These are phyloP conservation scores for Lobophora halterata DNA, from an alignment of 2,888 invertebrate genomes.

Conservation along the genomic window DNA sequence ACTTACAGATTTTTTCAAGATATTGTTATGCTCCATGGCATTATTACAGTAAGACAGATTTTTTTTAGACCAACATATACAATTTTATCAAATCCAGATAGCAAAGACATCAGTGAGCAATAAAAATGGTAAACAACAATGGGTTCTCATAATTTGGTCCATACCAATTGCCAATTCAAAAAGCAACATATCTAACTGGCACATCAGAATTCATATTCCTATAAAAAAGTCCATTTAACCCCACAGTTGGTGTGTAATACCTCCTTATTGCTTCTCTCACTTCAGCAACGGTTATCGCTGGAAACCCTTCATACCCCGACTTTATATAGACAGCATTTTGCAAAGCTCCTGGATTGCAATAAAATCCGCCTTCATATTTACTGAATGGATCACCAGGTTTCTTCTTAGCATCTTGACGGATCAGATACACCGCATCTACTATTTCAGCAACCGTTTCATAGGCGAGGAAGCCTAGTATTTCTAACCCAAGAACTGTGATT, in stretches of 20 bases:
- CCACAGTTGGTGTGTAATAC: conserved; percentile 82
- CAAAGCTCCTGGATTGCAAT: conserved; percentile 82
- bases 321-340: conserved; percentile 78
- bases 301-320: conserved; percentile 83
- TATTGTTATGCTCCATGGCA: too few relatives aligned
- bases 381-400: conserved; percentile 85
- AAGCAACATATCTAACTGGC: conserved; percentile 58
- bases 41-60: too few relatives aligned
- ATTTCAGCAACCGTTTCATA: conserved; percentile 95
- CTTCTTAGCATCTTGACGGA: conserved; percentile 87
- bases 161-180: conserved; percentile 33
- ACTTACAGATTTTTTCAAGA: too few relatives aligned
- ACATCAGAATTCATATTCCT: conserved; percentile 71
- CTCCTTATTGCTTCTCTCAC: conserved; percentile 91
- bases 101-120: too few relatives aligned
- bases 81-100: too few relatives aligned
- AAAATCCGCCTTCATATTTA: conserved; percentile 83
- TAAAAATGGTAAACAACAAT: too few relatives aligned
- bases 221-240: conserved; percentile 75
- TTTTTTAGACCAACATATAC: too few relatives aligned
- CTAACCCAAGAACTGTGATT: conserved; percentile 83
- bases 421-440: conserved; percentile 90
- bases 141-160: not conserved
- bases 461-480: conserved; percentile 91
- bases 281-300: conserved; percentile 88